Percentiles rank a stretch among this genome's conserved stretches.
These are phyloP conservation scores for Chrysopilus asiliformis DNA, from an alignment of 2,888 invertebrate genomes.

Conservation along the genomic window DNA sequence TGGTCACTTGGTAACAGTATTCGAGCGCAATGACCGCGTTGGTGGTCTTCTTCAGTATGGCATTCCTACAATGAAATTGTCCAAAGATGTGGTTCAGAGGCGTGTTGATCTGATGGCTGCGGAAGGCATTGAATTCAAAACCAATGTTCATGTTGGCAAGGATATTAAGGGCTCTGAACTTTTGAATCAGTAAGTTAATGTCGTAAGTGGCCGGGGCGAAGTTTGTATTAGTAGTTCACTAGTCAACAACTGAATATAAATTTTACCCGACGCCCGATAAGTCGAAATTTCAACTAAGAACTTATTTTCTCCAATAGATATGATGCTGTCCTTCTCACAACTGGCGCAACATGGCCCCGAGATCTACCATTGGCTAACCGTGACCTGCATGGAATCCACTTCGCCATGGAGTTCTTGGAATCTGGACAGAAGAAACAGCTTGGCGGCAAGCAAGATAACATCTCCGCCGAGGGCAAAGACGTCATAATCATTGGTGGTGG, in stretches of 20 bases:
- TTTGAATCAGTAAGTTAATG: slow-evolving; percentile 46
- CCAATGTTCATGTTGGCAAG: slow-evolving; percentile 80
- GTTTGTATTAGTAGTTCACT: too few relatives aligned
- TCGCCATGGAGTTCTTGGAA: slow-evolving; percentile 95
- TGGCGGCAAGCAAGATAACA: slow-evolving; percentile 45
- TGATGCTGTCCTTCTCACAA: slow-evolving; percentile 79
- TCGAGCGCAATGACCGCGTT: slow-evolving; percentile 88
- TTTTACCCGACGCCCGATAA: background rate
- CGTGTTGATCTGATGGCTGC: slow-evolving; percentile 72
- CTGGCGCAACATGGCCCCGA: slow-evolving; percentile 94
- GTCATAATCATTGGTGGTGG: slow-evolving; percentile 84
- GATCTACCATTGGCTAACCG: slow-evolving; percentile 79
- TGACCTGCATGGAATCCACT: slow-evolving; percentile 84
- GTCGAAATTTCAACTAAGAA: background rate
- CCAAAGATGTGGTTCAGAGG: slow-evolving; percentile 84
- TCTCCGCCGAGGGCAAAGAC: slow-evolving; percentile 83
- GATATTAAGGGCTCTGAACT: slow-evolving; percentile 67
- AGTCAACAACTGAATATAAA: too few relatives aligned
- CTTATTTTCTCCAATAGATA: slow-evolving; percentile 42
- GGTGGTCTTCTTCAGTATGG: slow-evolving; percentile 96
- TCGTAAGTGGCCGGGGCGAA: too few relatives aligned
- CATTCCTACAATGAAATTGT: slow-evolving; percentile 97
- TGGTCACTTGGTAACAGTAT: slow-evolving; percentile 92
- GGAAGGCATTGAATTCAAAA: slow-evolving; percentile 84
- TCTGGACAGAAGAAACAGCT: slow-evolving; percentile 92